phyloP scores from a whole-genome alignment of 2,888 invertebrate genomes.

The Aromia moschata region DNA sequence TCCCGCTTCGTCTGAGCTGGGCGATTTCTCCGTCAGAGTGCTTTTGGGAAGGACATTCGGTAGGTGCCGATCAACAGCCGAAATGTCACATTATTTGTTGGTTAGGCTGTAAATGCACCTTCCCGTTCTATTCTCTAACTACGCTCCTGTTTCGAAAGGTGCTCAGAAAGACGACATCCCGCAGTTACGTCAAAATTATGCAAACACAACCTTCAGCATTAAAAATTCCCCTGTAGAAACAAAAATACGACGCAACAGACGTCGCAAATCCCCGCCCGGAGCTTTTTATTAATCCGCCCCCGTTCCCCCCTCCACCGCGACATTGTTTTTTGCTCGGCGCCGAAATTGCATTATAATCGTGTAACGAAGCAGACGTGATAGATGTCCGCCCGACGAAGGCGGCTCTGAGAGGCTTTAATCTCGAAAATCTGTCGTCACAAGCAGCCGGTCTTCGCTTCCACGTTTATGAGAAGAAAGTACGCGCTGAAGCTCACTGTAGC shows the following conservation, averaged over 20 bases:
- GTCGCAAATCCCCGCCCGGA: not conserved
- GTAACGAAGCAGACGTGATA: constrained; percentile 18
- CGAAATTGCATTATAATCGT: constrained; percentile 20
- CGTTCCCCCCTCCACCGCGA: not conserved
- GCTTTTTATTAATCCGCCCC: not conserved
- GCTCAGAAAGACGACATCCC: not conserved
- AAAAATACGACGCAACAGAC: too few species aligned
- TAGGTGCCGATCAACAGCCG: not conserved
- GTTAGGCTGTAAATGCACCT: too few species aligned
- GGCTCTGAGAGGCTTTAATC: constrained; percentile 12
- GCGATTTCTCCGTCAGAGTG: too few species aligned
- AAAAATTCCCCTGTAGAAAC: not conserved
- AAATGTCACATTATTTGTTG: not conserved
- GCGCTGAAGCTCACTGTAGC: constrained; percentile 6
- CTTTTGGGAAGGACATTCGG: too few species aligned
- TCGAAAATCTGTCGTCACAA: constrained; percentile 14
- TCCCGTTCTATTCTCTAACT: too few species aligned
- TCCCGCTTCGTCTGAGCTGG: too few species aligned
- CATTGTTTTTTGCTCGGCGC: constrained; percentile 3
- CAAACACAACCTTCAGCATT: not conserved
- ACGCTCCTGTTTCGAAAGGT: not conserved
- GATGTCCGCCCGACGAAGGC: constrained; percentile 3
- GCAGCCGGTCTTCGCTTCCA: not conserved
- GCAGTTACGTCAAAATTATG: not conserved
- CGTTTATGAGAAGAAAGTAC: not conserved